Conservation (phyloP, 2,888 invertebrate genomes). For the Phyllotreta cruciferae region DNA sequence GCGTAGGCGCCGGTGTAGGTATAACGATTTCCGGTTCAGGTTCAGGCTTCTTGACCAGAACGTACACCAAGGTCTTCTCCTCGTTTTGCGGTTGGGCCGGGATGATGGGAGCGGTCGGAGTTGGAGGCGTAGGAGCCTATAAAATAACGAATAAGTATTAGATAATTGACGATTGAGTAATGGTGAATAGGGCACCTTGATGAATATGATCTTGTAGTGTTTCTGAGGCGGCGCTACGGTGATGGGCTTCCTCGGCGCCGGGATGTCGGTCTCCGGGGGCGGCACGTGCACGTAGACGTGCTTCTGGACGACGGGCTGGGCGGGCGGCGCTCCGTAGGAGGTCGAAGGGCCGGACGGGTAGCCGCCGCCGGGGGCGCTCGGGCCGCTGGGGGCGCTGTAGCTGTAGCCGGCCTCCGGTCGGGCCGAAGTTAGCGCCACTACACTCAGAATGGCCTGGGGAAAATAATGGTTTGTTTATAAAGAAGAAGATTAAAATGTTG, state of each 20-base stretch:
- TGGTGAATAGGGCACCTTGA: constrained; percentile 64
- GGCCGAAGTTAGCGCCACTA: constrained; percentile 59
- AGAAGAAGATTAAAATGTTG: not conserved
- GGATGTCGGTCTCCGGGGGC: constrained; percentile 83
- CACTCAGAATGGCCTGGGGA: constrained; percentile 54
- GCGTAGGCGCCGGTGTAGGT: constrained; percentile 82
- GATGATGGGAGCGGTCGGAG: constrained; percentile 82
- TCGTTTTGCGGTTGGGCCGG: constrained; percentile 84
- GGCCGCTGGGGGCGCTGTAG: constrained; percentile 50
- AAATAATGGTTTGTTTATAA: not conserved
- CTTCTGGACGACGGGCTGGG: constrained; percentile 83
- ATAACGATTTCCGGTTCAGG: constrained; percentile 80
- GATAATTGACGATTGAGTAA: not conserved
- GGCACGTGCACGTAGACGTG: constrained; percentile 92
- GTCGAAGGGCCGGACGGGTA: constrained; percentile 67
- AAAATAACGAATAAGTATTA: constrained; percentile 58
- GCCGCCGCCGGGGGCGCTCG: constrained; percentile 62
- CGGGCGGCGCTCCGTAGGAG: constrained; percentile 75
- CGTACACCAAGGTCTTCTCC: constrained; percentile 88
- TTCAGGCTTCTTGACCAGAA: constrained; percentile 88
- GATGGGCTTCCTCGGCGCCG: constrained; percentile 68
- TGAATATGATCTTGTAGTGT: constrained; percentile 86
- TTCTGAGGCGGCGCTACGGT: constrained; percentile 72
- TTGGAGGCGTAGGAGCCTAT: constrained; percentile 85
- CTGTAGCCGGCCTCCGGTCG: constrained; percentile 57